Percentiles rank a stretch among this genome's conserved stretches.
phyloP scores from a whole-genome alignment of 2,113 vertebrate genomes.

The Phaetusa simplex region DNA sequence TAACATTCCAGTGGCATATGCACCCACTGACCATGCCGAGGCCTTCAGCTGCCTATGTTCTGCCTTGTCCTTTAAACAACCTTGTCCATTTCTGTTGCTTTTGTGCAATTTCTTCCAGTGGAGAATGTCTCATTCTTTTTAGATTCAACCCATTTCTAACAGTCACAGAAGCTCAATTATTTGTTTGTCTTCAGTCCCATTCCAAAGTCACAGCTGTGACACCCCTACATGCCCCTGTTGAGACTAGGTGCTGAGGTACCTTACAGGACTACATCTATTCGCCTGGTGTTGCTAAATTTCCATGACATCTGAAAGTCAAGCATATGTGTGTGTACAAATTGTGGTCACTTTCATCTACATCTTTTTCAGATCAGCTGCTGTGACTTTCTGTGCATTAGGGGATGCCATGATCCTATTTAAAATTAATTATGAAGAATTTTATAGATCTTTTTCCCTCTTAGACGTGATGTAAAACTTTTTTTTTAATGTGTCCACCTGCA shows the following conservation, averaged over 20 bases:
- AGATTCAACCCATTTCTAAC: not conserved
- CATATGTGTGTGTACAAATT: not conserved
- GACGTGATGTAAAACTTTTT: not conserved
- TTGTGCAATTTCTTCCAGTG: not conserved
- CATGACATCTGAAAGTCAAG: not conserved
- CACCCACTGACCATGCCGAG: rapidly evolving
- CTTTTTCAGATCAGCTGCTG: not conserved
- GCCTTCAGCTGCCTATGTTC: not conserved
- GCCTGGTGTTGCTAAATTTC: not conserved
- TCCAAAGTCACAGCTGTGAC: not conserved
- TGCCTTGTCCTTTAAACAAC: not conserved
- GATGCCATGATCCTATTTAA: not conserved
- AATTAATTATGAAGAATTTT: not conserved
- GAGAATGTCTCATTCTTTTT: not conserved
- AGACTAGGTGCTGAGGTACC: not conserved
- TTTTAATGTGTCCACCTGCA: not conserved
- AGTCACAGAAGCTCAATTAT: not conserved
- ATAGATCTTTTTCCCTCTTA: not conserved
- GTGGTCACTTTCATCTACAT: not conserved
- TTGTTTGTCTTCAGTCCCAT: not conserved
- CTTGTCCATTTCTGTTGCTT: not conserved
- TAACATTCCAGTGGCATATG: not conserved
- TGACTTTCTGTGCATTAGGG: not conserved
- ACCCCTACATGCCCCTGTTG: not conserved
- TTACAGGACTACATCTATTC: not conserved